Conservation (phyloP, 2,888 invertebrate species). For the Pelosia muscerda region DNA sequence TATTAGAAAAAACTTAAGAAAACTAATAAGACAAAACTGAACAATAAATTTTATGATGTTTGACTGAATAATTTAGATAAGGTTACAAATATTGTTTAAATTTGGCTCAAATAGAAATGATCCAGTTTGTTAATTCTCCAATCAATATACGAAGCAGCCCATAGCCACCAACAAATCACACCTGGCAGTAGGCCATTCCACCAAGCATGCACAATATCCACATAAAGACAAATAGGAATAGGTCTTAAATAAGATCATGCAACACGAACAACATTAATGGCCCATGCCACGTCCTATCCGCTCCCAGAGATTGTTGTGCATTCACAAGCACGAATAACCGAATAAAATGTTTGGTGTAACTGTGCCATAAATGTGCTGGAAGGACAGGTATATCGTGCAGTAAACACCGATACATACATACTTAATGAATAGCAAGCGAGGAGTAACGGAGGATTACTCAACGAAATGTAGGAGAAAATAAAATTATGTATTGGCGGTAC, state of each 20-base stretch:
- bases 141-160: constrained; percentile 77
- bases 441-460: constrained; percentile 75
- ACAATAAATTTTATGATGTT: constrained; percentile 24
- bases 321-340: constrained; percentile 82
- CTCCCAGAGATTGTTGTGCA: constrained; percentile 78
- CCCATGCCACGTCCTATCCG: constrained; percentile 80
- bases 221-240: constrained; percentile 75
- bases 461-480: constrained; percentile 71
- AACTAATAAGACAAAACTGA: constrained; percentile 33
- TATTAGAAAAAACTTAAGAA: constrained; percentile 18
- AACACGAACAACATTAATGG: constrained; percentile 85
- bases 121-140: constrained; percentile 55
- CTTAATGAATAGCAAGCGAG: constrained; percentile 81
- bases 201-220: constrained; percentile 83
- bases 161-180: constrained; percentile 75
- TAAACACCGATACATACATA: constrained; percentile 77
- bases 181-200: constrained; percentile 83
- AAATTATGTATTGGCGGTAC: constrained; percentile 69
- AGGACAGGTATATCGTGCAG: constrained; percentile 83
- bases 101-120: constrained; percentile 42
- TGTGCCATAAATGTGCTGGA: constrained; percentile 83
- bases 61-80: constrained; percentile 33
- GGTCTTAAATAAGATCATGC: constrained; percentile 81
- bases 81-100: constrained; percentile 35
- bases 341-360: constrained; percentile 75